phyloP scores from a whole-genome alignment of 1,140 invertebrate genomes.

The Atta cephalotes region DNA sequence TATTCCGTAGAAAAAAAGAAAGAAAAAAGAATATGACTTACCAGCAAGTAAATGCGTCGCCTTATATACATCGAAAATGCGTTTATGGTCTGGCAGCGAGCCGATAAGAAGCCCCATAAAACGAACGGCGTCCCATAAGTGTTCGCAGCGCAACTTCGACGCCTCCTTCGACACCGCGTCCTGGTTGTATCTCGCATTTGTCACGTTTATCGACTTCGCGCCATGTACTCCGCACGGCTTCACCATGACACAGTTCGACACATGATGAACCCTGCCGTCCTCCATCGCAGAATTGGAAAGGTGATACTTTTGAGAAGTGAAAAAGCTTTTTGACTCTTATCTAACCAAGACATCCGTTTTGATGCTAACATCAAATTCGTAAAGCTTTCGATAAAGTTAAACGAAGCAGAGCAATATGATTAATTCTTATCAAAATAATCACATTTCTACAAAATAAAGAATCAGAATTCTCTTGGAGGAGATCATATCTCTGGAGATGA shows the following conservation, averaged over 20 bases:
- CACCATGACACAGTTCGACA: conserved; percentile 72
- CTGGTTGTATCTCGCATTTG: conserved; percentile 76
- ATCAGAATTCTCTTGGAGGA: not conserved
- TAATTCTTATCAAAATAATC: not conserved
- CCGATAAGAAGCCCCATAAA: conserved; percentile 84
- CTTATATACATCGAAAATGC: conserved; percentile 73
- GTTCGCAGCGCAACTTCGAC: conserved; percentile 75
- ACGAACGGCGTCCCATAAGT: conserved; percentile 82
- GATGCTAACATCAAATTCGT: not conserved
- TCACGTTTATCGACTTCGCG: conserved; percentile 80
- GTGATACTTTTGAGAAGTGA: conserved; percentile 11
- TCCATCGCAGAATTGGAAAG: not conserved
- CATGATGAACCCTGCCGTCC: conserved; percentile 35
- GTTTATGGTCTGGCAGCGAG: conserved; percentile 83
- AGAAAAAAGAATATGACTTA: not conserved
- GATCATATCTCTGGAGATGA: not conserved
- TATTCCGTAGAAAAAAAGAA: conserved; percentile 4
- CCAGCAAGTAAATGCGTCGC: conserved; percentile 71
- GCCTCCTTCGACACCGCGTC: conserved; percentile 74
- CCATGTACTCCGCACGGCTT: conserved; percentile 63
- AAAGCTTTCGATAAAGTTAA: not conserved
- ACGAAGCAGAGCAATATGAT: not conserved
- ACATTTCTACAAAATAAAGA: not conserved
- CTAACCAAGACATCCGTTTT: conserved; percentile 13
- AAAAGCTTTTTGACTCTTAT: conserved; percentile 50